phyloP scores from a whole-genome alignment of 23 tunicate species.

The Styela clava region DNA sequence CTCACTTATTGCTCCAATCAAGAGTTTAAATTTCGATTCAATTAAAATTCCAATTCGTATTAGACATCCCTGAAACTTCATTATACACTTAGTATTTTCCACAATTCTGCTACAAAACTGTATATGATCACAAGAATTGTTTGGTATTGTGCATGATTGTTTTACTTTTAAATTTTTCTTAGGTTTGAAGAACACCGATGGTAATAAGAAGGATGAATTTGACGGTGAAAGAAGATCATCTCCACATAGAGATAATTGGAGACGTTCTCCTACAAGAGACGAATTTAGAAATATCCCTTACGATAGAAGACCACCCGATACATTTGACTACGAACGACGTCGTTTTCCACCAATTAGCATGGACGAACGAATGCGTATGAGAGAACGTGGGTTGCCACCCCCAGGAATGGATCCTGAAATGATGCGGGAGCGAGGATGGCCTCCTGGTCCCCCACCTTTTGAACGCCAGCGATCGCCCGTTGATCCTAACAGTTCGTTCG shows the following conservation, averaged over 20 bases:
- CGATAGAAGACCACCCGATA: neutral
- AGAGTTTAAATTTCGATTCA: no score
- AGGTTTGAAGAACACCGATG: neutral
- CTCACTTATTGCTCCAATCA: no score
- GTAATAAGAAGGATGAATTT: neutral
- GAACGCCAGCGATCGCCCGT: neutral
- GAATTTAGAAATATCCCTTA: neutral
- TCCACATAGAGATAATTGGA: neutral
- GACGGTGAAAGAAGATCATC: neutral
- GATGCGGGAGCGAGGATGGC: neutral
- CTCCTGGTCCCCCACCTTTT: neutral
- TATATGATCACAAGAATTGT: no score
- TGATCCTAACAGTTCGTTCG: conserved; percentile 17
- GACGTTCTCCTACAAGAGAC: neutral
- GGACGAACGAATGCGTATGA: neutral
- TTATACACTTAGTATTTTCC: no score
- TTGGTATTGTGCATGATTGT: no score
- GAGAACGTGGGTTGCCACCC: neutral
- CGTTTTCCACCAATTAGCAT: neutral
- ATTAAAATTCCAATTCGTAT: no score
- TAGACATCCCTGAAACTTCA: no score
- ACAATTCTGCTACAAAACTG: no score
- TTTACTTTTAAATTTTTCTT: no score
- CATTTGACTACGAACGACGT: neutral
- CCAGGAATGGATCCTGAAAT: neutral